phyloP scores from a whole-genome alignment of 2,888 invertebrate species.

The Acleris holmiana region DNA sequence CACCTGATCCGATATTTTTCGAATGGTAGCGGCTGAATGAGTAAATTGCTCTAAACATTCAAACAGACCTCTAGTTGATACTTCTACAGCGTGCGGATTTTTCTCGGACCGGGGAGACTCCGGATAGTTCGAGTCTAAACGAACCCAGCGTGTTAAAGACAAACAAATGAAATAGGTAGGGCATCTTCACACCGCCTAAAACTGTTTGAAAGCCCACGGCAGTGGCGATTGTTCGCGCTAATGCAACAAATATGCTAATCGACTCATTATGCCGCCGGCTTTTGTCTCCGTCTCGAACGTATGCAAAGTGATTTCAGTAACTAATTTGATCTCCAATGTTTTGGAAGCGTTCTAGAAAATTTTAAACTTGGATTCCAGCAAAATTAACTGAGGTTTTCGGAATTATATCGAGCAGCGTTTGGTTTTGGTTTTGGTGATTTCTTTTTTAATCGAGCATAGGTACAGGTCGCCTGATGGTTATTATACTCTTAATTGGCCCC shows the following conservation, averaged over 20 bases:
- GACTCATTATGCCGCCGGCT: constrained; percentile 63
- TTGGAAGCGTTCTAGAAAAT: constrained; percentile 28
- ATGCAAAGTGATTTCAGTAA: constrained; percentile 68
- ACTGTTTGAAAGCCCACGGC: constrained; percentile 25
- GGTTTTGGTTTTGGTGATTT: too few species aligned
- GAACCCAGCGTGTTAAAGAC: neutral
- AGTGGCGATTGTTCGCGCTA: constrained; percentile 44
- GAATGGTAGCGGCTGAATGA: too few species aligned
- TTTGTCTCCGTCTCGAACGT: constrained; percentile 56
- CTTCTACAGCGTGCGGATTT: too few species aligned
- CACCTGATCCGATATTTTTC: too few species aligned
- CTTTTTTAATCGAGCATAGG: too few species aligned
- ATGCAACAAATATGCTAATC: constrained; percentile 76
- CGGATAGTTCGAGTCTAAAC: neutral
- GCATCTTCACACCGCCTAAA: constrained; percentile 24
- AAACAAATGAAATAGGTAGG: constrained; percentile 10
- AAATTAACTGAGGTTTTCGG: too few species aligned
- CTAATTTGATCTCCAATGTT: constrained; percentile 53
- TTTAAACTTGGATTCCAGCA: neutral
- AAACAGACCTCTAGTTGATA: too few species aligned
- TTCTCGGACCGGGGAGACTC: too few species aligned
- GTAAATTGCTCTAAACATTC: too few species aligned
- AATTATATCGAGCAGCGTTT: too few species aligned
- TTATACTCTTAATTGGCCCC: too few species aligned
- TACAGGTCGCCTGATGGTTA: too few species aligned